phyloP scores from a whole-genome alignment of 2,797 vertebrate genomes.

The Nyctalus aviator region DNA sequence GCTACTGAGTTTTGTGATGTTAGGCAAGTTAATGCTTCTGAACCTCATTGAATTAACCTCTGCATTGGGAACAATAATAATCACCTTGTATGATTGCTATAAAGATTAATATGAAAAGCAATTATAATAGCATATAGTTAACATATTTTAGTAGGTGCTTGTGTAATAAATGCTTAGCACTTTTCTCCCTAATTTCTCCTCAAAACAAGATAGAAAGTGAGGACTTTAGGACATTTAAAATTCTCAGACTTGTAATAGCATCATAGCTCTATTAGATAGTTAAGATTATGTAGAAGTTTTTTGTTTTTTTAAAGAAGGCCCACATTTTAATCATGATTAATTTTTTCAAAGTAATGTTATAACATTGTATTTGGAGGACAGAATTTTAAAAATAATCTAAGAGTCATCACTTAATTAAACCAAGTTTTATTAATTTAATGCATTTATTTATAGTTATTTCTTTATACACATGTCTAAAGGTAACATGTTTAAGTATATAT shows the following conservation, averaged over 20 bases:
- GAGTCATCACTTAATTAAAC: background rate
- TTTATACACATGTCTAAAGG: background rate
- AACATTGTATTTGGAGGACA: conserved; percentile 13
- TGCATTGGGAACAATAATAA: conserved; percentile 19
- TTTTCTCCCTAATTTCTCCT: background rate
- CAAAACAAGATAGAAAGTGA: background rate
- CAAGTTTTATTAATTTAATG: background rate
- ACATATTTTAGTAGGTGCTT: background rate
- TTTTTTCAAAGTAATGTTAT: background rate
- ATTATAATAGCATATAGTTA: conserved; percentile 2
- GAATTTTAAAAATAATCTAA: background rate
- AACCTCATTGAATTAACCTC: conserved; percentile 35
- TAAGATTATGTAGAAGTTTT: background rate
- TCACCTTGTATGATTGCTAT: conserved; percentile 14
- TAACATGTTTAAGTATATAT: background rate
- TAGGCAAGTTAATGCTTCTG: background rate
- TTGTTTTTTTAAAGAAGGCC: background rate
- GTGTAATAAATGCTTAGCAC: conserved; percentile 37
- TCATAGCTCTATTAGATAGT: background rate
- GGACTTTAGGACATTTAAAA: conserved; percentile 13
- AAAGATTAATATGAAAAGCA: conserved; percentile 17
- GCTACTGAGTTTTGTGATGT: background rate
- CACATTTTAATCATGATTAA: conserved; percentile 7
- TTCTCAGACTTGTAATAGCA: background rate
- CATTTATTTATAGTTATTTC: background rate